A percentile compares a stretch with the other conserved stretches of the same genome.
Conservation (phyloP, 2,888 invertebrate species). For the Coremacera marginata region DNA sequence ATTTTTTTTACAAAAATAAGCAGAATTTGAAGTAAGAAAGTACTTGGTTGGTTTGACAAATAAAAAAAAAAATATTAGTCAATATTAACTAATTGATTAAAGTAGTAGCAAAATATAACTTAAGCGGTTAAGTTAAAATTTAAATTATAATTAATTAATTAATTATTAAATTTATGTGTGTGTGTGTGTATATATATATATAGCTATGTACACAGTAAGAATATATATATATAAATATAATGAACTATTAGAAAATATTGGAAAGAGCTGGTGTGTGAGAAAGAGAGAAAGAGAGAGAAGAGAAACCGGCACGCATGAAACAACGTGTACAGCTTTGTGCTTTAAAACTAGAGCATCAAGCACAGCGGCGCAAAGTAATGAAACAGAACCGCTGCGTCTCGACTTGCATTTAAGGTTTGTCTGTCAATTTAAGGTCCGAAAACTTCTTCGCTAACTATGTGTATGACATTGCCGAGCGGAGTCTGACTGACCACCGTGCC, state of each 20-base stretch:
- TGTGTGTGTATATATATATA: not conserved
- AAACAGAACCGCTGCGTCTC: no score
- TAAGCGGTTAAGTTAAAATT: not conserved
- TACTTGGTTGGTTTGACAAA: not conserved
- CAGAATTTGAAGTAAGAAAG: not conserved
- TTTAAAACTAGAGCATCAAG: no score
- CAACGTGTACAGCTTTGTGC: not conserved
- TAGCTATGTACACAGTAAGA: not conserved
- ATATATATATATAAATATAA: not conserved
- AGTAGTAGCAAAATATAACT: not conserved
- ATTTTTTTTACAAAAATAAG: not conserved
- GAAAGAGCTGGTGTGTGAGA: not conserved
- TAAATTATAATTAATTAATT: slow-evolving; percentile 2
- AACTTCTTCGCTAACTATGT: slow-evolving; percentile 64
- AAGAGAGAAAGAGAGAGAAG: not conserved
- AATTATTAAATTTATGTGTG: not conserved
- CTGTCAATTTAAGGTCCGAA: slow-evolving; percentile 40
- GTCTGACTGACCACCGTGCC: slow-evolving; percentile 47
- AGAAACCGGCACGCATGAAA: not conserved
- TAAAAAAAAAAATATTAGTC: not conserved
- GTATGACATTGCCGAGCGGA: slow-evolving; percentile 58
- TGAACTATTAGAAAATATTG: not conserved
- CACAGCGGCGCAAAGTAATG: no score
- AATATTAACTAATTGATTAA: not conserved
- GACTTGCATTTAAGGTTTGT: not conserved